These are phyloP conservation scores for Amphiprion ocellaris DNA, from an alignment of 2,113 vertebrate species.

Conservation along the genomic window DNA sequence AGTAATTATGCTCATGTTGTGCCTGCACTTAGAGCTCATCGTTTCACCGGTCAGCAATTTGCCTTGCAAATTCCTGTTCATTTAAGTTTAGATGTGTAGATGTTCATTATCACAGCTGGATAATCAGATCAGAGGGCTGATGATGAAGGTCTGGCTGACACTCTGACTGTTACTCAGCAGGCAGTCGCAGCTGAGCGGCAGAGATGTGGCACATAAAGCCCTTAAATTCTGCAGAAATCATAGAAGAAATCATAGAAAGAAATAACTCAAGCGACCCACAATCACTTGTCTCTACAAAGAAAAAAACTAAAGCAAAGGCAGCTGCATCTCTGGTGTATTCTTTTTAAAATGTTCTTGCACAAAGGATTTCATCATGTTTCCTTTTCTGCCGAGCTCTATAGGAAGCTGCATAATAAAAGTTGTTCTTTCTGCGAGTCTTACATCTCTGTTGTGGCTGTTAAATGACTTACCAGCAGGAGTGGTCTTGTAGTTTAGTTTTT, in stretches of 20 bases:
- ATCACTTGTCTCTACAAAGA: neutral
- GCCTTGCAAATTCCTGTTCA: constrained; percentile 24
- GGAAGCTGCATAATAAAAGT: constrained; percentile 26
- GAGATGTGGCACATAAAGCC: constrained; percentile 14
- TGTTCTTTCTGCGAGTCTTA: neutral
- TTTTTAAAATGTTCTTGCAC: constrained; percentile 23
- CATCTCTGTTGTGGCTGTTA: neutral
- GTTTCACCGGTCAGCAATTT: constrained; percentile 43
- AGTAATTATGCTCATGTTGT: constrained; percentile 39
- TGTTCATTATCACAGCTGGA: constrained; percentile 66
- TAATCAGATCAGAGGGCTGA: constrained; percentile 57
- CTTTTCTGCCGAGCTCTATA: constrained; percentile 9
- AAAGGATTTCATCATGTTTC: constrained; percentile 41
- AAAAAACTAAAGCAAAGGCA: neutral
- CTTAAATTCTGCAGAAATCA: constrained; percentile 37
- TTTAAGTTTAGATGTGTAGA: constrained; percentile 37
- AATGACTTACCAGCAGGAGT: constrained; percentile 7
- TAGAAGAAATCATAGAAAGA: constrained; percentile 47
- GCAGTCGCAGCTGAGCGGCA: constrained; percentile 36
- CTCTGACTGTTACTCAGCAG: constrained; percentile 56
- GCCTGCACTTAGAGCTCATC: constrained; percentile 33
- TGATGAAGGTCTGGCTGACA: constrained; percentile 48
- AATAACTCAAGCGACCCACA: neutral
- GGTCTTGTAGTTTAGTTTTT: neutral
- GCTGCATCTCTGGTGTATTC: constrained; percentile 21